phyloP scores from a whole-genome alignment of 2,113 vertebrate genomes.

The Cyanistes caeruleus region DNA sequence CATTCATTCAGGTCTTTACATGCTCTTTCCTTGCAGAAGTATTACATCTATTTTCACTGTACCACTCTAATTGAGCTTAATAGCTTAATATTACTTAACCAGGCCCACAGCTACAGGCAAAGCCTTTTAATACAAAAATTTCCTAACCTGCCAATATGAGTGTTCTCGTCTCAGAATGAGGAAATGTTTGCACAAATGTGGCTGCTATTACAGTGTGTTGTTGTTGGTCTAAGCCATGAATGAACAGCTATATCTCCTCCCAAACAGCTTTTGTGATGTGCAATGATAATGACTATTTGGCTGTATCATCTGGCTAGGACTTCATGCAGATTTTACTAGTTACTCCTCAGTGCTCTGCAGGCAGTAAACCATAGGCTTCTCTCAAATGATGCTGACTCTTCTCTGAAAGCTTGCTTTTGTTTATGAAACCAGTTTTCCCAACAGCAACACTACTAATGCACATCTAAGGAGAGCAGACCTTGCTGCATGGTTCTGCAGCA shows the following conservation, averaged over 20 bases:
- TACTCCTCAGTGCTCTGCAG: not conserved
- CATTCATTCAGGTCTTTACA: not conserved
- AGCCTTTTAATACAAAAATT: not conserved
- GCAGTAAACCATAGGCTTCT: not conserved
- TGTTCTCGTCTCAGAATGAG: not conserved
- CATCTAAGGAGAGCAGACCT: not conserved
- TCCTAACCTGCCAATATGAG: not conserved
- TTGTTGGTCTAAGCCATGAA: not conserved
- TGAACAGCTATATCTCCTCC: not conserved
- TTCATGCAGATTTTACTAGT: not conserved
- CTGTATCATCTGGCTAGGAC: not conserved
- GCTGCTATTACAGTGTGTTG: not conserved
- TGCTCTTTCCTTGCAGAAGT: not conserved
- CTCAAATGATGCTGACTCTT: not conserved
- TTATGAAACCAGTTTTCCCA: not conserved
- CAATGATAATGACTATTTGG: not conserved
- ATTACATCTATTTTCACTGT: not conserved
- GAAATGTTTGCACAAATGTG: not conserved
- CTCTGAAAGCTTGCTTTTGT: not conserved
- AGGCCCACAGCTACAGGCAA: not conserved
- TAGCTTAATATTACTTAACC: not conserved
- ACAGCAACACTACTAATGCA: not conserved
- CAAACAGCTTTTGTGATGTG: not conserved
- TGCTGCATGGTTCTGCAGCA: not conserved
- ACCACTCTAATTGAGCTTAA: slow-evolving; percentile 27